phyloP scores from a whole-genome alignment of 2,113 vertebrate species.

The Malurus melanocephalus region DNA sequence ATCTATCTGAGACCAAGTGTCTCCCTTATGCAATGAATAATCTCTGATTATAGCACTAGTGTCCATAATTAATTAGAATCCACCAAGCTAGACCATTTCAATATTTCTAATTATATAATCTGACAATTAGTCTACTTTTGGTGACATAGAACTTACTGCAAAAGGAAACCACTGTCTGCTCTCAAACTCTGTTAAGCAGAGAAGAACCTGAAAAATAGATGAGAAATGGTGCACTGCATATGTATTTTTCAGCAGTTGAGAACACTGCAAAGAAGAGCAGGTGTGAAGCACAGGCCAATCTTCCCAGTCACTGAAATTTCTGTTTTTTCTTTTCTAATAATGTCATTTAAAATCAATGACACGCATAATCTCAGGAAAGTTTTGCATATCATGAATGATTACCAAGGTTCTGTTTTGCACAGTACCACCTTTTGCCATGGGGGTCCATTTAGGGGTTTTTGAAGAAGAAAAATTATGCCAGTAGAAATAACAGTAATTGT shows the following conservation, averaged over 20 bases:
- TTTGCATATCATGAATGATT: background rate
- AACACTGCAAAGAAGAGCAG: background rate
- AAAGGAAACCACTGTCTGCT: conserved; percentile 24
- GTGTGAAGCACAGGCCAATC: background rate
- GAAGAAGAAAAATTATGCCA: background rate
- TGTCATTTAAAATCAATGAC: background rate
- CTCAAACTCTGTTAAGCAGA: background rate
- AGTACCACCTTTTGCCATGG: background rate
- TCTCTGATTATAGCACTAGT: background rate
- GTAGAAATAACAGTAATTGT: background rate
- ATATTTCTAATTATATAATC: conserved; percentile 51
- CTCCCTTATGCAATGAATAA: background rate
- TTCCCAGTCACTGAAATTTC: background rate
- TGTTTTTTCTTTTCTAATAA: background rate
- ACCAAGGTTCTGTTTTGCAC: background rate
- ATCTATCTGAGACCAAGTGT: conserved; percentile 16
- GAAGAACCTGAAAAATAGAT: background rate
- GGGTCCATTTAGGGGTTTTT: background rate
- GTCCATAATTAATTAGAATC: conserved; percentile 53
- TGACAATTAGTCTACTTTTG: conserved; percentile 38
- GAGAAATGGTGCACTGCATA: background rate
- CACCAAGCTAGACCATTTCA: background rate
- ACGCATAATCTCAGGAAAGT: background rate
- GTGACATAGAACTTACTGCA: background rate
- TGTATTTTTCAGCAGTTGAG: background rate